Evolutionary conservation across 2,797 vertebrate genomes (phyloP).

Genomic region (Jordanella pulchra): DNA sequence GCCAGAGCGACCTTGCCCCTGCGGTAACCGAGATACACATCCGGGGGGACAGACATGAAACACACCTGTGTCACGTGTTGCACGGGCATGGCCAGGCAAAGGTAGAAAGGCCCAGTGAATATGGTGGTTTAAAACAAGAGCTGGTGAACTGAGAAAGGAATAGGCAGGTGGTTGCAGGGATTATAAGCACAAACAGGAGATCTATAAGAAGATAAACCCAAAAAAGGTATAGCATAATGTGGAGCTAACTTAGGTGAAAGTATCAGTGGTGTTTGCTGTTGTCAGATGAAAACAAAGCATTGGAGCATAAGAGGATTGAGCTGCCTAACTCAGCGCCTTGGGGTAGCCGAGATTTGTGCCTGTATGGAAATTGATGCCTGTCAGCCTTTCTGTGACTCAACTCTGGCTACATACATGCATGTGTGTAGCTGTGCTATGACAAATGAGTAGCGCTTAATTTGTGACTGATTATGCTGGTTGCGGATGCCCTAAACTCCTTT

Average conservation of each 20-base stretch:
- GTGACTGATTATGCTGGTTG: slow-evolving; percentile 96
- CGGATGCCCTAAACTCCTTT: slow-evolving; percentile 98
- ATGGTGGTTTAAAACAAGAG: slow-evolving; percentile 29
- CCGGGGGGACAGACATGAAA: slow-evolving; percentile 72
- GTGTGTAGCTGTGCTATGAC: slow-evolving; percentile 84
- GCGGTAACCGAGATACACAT: slow-evolving; percentile 81
- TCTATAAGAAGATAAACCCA: slow-evolving; percentile 73
- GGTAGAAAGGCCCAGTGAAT: slow-evolving; percentile 36
- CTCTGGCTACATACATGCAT: slow-evolving; percentile 85
- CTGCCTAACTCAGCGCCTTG: slow-evolving; percentile 80
- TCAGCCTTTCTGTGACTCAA: slow-evolving; percentile 91
- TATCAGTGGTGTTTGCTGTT: slow-evolving; percentile 66
- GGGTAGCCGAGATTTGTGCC: slow-evolving; percentile 89
- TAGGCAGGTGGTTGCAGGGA: slow-evolving; percentile 54
- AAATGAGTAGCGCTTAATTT: slow-evolving; percentile 97
- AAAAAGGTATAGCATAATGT: slow-evolving; percentile 62
- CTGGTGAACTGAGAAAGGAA: slow-evolving; percentile 34
- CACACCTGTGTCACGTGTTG: slow-evolving; percentile 71
- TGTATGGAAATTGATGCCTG: slow-evolving; percentile 91
- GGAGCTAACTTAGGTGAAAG: slow-evolving; percentile 58
- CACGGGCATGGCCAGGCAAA: slow-evolving; percentile 45
- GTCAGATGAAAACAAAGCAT: slow-evolving; percentile 81
- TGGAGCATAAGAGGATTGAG: slow-evolving; percentile 84
- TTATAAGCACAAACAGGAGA: slow-evolving; percentile 69
- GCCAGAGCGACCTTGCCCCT: slow-evolving; percentile 74